phyloP scores from a whole-genome alignment of 2,888 invertebrate species.

The Tortrix viridana region DNA sequence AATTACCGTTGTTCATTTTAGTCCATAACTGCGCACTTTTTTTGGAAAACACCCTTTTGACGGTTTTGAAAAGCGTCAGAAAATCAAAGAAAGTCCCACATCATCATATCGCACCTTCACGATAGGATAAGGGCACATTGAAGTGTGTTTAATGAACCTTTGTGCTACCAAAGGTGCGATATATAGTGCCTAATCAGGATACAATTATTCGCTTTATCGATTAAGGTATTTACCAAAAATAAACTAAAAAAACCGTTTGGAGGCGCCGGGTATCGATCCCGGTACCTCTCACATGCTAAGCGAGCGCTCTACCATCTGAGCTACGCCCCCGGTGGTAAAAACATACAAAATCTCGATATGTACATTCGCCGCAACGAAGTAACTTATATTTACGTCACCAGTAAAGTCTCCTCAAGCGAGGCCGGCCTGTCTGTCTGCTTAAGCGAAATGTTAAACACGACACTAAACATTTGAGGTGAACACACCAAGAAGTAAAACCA shows the following conservation, averaged over 20 bases:
- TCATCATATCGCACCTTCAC: too few species aligned
- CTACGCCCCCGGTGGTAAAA: constrained; percentile 63
- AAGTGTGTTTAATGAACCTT: too few species aligned
- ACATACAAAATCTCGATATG: background rate
- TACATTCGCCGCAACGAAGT: background rate
- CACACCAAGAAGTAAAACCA: background rate
- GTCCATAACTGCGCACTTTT: too few species aligned
- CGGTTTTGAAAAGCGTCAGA: too few species aligned
- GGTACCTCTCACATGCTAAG: constrained; percentile 83
- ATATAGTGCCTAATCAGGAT: too few species aligned
- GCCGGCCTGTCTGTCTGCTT: background rate
- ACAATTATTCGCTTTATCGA: too few species aligned
- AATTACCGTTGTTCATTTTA: too few species aligned
- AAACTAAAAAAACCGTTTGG: constrained; percentile 50
- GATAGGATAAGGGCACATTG: too few species aligned
- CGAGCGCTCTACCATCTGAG: constrained; percentile 80
- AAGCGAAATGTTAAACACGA: background rate
- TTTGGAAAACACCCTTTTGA: too few species aligned
- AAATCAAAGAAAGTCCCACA: too few species aligned
- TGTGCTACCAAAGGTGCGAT: too few species aligned
- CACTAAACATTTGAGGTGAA: background rate
- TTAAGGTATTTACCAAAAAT: too few species aligned
- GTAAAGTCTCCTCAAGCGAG: background rate
- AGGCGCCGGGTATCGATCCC: constrained; percentile 85
- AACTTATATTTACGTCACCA: background rate